phyloP scores from a whole-genome alignment of 2,797 vertebrate species.

The Vultur gryphus region DNA sequence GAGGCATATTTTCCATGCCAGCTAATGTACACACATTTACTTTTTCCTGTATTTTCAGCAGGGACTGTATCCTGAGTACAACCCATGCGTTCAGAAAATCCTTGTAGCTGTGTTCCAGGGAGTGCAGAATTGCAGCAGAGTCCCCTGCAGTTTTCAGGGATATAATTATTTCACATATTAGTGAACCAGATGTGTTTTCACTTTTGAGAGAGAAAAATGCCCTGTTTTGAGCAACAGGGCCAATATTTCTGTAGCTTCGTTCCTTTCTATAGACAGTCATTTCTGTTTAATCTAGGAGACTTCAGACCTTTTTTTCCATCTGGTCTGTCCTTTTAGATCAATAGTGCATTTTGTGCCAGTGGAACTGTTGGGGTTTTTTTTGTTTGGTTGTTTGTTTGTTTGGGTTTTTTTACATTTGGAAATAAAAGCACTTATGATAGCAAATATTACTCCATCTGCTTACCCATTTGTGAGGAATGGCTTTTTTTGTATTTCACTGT shows the following conservation, averaged over 20 bases:
- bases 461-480: constrained; percentile 35
- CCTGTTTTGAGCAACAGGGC: neutral
- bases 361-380: neutral
- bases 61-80: neutral
- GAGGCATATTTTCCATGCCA: neutral
- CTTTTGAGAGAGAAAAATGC: neutral
- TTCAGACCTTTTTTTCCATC: neutral
- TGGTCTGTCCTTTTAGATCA: constrained; percentile 5
- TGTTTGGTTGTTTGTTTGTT: neutral
- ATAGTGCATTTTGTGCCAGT: neutral
- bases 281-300: constrained; percentile 3
- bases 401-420: neutral
- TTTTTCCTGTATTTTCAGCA: neutral
- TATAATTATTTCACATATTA: neutral
- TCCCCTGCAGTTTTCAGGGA: neutral
- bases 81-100: neutral
- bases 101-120: neutral
- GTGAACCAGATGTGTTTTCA: neutral
- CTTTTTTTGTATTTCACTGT: constrained; percentile 22
- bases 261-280: neutral
- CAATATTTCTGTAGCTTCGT: neutral
- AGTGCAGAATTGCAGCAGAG: neutral
- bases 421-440: constrained; percentile 37
- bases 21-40: neutral
- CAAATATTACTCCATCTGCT: constrained; percentile 54